phyloP scores from a whole-genome alignment of 64 coral and sea anemone genomes.

The Stylophora pistillata region DNA sequence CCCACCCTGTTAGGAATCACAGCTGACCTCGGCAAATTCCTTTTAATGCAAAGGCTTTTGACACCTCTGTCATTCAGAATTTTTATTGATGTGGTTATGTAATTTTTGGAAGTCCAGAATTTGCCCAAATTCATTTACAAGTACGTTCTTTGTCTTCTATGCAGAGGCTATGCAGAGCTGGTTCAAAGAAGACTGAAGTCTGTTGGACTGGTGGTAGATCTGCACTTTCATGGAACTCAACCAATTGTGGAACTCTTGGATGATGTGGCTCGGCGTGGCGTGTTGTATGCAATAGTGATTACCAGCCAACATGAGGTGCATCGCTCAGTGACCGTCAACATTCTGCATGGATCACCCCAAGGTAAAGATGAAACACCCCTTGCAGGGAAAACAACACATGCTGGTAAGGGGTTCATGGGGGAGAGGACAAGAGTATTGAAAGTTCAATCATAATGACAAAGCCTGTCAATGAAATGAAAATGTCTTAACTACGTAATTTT shows the following conservation, averaged over 20 bases:
- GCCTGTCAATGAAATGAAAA: no score
- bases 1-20: no score
- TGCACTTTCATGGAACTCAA: constrained; percentile 79
- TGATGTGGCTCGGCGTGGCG: constrained; percentile 83
- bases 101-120: no score
- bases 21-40: no score
- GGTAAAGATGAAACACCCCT: constrained; percentile 72
- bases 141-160: constrained; percentile 28
- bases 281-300: constrained; percentile 87
- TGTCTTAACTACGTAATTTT: no score
- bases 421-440: neutral
- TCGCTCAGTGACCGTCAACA: constrained; percentile 96
- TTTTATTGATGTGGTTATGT: no score
- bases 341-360: constrained; percentile 95
- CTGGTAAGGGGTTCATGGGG: constrained; percentile 31
- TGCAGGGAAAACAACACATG: constrained; percentile 37
- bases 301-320: constrained; percentile 99
- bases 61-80: no score
- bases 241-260: constrained; percentile 80
- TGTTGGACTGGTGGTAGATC: constrained; percentile 85
- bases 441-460: neutral
- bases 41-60: no score
- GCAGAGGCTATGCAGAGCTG: constrained; percentile 92
- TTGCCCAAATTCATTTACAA: no score
- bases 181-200: constrained; percentile 82